phyloP scores from a whole-genome alignment of 2,888 invertebrate genomes.

The Fragum whitleyi region DNA sequence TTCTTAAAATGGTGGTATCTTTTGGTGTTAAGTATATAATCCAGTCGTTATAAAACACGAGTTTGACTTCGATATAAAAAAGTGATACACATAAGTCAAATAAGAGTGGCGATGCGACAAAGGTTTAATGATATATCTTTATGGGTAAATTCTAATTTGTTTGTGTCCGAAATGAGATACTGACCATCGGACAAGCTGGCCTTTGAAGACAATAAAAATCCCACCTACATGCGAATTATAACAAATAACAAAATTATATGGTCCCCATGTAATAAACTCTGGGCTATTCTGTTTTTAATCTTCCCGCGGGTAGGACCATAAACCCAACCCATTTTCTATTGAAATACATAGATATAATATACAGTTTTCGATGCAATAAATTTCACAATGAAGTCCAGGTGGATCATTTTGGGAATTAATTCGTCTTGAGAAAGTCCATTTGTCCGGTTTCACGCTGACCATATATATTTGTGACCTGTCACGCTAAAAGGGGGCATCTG shows the following conservation, averaged over 20 bases:
- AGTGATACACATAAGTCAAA: background rate
- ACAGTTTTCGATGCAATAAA: conserved; percentile 45
- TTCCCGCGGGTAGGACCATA: conserved; percentile 18
- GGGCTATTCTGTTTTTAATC: conserved; percentile 16
- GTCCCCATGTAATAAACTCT: conserved; percentile 26
- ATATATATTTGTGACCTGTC: too few species aligned
- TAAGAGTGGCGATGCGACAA: background rate
- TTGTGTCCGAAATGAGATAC: conserved; percentile 54
- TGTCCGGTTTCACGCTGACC: conserved; percentile 19
- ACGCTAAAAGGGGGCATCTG: too few species aligned
- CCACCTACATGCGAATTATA: conserved; percentile 66
- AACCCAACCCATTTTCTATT: conserved; percentile 25
- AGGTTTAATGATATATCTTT: conserved; percentile 61
- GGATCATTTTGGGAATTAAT: conserved; percentile 44
- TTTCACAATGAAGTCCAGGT: conserved; percentile 60
- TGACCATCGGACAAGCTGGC: conserved; percentile 36
- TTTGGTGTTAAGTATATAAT: too few species aligned
- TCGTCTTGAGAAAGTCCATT: conserved; percentile 30
- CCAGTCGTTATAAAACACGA: too few species aligned
- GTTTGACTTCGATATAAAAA: background rate
- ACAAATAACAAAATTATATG: conserved; percentile 45
- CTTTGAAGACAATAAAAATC: conserved; percentile 60
- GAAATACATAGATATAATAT: conserved; percentile 58
- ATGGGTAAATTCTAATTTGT: conserved; percentile 55
- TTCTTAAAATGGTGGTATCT: too few species aligned